Evolutionary conservation across 2,797 vertebrate genomes (phyloP).

Genomic region (Anguilla obscura): DNA sequence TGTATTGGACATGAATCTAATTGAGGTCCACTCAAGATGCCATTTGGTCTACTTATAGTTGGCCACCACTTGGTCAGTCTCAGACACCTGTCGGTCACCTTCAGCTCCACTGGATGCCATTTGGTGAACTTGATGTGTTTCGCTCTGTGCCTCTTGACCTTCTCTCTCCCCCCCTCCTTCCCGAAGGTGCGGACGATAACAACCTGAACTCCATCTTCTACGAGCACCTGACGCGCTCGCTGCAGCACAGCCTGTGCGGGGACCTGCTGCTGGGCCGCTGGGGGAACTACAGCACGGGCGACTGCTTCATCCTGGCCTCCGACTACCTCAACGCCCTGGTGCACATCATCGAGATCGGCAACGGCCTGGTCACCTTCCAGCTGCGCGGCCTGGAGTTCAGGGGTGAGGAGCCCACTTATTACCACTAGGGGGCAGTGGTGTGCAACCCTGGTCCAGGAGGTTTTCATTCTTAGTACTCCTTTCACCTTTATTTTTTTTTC

Average conservation of each 20-base stretch:
- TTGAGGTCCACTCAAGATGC: no score
- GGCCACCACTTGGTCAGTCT: no score
- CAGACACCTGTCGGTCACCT: no score
- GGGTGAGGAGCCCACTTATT: constrained; percentile 70
- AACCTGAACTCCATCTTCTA: constrained; percentile 99
- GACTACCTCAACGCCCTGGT: constrained; percentile 98
- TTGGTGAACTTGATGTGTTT: no score
- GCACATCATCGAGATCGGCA: constrained; percentile 96
- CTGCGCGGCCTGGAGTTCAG: constrained; percentile 95
- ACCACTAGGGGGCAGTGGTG: background rate
- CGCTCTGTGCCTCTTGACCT: no score
- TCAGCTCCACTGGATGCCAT: no score
- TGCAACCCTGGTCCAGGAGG: background rate
- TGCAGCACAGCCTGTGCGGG: constrained; percentile 95
- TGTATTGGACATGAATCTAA: no score
- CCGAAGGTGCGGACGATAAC: constrained; percentile 92
- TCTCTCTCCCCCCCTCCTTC: background rate
- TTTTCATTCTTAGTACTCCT: background rate
- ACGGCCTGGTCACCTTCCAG: constrained; percentile 95
- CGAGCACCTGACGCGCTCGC: constrained; percentile 93
- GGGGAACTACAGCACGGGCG: constrained; percentile 94
- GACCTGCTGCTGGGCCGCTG: constrained; percentile 93
- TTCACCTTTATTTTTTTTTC: background rate
- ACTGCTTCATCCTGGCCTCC: constrained; percentile 98
- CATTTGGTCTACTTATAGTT: no score